Percentiles rank a stretch among this genome's conserved stretches.
These are phyloP conservation scores for Xestia c-nigrum DNA, from an alignment of 2,888 invertebrate genomes.

Conservation along the genomic window DNA sequence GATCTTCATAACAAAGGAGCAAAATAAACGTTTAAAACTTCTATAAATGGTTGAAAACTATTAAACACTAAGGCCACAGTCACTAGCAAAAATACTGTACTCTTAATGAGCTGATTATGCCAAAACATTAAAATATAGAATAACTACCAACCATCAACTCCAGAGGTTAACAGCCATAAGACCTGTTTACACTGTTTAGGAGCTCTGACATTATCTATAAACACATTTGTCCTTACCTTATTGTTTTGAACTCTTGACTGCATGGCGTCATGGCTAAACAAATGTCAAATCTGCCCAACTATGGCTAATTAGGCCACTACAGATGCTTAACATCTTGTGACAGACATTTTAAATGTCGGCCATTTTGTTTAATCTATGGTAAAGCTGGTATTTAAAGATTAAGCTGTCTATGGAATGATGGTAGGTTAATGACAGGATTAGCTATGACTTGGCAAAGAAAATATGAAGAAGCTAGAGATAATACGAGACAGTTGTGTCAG, in stretches of 20 bases:
- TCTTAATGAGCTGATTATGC: constrained; percentile 3
- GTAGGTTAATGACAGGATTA: background rate
- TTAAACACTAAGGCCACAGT: background rate
- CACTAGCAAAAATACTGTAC: background rate
- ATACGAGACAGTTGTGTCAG: background rate
- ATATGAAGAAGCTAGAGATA: background rate
- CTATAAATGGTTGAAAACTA: background rate
- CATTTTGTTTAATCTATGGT: constrained; percentile 29
- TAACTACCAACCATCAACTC: background rate
- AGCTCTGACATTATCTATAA: constrained; percentile 59
- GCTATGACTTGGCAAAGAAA: background rate
- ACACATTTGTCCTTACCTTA: constrained; percentile 56
- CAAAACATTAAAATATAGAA: constrained; percentile 32
- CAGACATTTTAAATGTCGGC: constrained; percentile 51
- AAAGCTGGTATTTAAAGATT: constrained; percentile 39
- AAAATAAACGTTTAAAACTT: background rate
- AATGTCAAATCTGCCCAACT: constrained; percentile 62
- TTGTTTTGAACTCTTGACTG: constrained; percentile 51
- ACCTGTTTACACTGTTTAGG: constrained; percentile 47
- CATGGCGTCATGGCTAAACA: constrained; percentile 37
- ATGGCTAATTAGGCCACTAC: constrained; percentile 58
- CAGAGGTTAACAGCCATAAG: constrained; percentile 34
- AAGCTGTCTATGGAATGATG: constrained; percentile 10
- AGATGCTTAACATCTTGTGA: constrained; percentile 45
- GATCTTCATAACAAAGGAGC: background rate